Evolutionary conservation across 2,797 vertebrate genomes (phyloP).

Genomic region (Toxotes lorentzi): DNA sequence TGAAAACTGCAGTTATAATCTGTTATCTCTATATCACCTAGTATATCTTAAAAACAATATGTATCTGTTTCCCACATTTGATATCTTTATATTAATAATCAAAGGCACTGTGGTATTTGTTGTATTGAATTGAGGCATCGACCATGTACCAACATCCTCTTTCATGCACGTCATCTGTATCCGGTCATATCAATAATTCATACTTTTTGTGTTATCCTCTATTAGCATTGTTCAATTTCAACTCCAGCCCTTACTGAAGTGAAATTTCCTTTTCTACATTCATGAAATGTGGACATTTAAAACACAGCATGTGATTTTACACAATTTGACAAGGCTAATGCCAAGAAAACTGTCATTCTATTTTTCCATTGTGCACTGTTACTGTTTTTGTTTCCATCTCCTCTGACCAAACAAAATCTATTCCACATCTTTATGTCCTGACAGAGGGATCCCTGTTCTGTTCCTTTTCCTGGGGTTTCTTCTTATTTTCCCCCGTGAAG

Average conservation of each 20-base stretch:
- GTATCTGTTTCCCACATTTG: background rate
- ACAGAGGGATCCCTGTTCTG: background rate
- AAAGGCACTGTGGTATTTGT: background rate
- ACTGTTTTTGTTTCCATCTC: background rate
- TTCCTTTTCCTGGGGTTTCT: background rate
- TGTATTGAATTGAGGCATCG: background rate
- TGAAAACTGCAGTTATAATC: background rate
- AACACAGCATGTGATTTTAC: background rate
- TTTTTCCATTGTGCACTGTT: background rate
- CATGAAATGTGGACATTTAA: background rate
- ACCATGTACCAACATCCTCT: too few species aligned
- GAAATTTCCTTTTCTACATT: background rate
- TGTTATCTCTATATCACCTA: background rate
- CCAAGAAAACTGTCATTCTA: background rate
- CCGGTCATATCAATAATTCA: too few species aligned
- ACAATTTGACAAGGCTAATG: background rate
- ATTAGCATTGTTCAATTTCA: background rate
- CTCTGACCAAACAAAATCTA: background rate
- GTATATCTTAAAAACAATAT: background rate
- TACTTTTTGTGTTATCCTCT: background rate
- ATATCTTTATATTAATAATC: background rate
- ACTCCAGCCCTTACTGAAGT: background rate
- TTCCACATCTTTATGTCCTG: background rate
- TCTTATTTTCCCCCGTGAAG: background rate
- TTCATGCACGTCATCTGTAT: background rate